A percentile compares a stretch with the other conserved stretches of the same genome.
These are phyloP conservation scores for Podiceps cristatus DNA, from an alignment of 2,113 vertebrate species.

Conservation along the genomic window DNA sequence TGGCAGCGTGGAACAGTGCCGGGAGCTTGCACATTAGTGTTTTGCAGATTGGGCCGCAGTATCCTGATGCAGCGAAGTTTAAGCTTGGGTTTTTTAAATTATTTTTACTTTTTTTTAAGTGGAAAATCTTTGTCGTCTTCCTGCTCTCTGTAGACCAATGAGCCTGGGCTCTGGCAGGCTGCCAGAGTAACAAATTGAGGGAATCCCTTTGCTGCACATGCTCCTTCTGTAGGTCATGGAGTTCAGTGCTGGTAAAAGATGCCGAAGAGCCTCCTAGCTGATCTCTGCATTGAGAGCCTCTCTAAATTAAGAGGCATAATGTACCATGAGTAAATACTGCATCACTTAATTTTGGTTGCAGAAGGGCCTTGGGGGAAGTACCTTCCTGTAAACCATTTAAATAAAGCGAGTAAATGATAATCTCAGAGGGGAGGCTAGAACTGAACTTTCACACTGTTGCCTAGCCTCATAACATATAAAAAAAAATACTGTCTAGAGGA, in stretches of 20 bases:
- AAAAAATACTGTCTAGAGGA: not conserved
- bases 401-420: not conserved
- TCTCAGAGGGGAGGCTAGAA: not conserved
- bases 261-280: not conserved
- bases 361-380: not conserved
- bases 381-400: not conserved
- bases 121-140: not conserved
- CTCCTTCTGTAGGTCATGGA: not conserved
- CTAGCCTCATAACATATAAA: not conserved
- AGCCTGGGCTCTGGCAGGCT: not conserved
- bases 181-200: not conserved
- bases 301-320: conserved; percentile 12
- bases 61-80: not conserved
- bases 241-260: not conserved
- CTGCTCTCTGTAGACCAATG: not conserved
- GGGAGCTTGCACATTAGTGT: not conserved
- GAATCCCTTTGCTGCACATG: not conserved
- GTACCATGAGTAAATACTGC: not conserved
- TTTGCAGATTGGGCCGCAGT: not conserved
- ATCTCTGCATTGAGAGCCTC: not conserved
- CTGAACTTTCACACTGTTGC: not conserved
- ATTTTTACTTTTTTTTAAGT: not conserved
- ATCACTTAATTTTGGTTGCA: conserved; percentile 21
- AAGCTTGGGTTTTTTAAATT: not conserved
- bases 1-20: rapidly evolving